Evolutionary conservation across 2,797 vertebrate species (phyloP), one percentile per base, ranked within the genome.

Genomic region (Knipowitschia caucasica): DNA sequence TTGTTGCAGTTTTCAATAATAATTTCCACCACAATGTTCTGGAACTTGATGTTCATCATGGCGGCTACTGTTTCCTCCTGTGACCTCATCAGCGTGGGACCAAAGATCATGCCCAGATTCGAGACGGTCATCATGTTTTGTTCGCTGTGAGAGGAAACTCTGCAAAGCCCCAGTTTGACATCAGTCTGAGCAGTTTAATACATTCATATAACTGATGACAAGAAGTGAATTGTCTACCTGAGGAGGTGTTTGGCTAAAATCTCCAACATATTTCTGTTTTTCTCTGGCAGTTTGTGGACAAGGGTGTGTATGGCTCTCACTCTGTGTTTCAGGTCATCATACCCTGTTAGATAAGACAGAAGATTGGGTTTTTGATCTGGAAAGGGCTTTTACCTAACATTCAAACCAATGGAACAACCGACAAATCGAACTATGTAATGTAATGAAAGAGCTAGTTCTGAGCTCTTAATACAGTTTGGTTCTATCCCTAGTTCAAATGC

Each of bases 31-130:
- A 99, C 95, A 40, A 99, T 97, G 75, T 99, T 99, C 86, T 99
- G 97, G 87, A 99, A 99, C 77, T 99, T 99, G 78, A 99, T 99
- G 83, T 99, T 98, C 95, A 99, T 98, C 96, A 99, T 98, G 64
- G 97, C 97, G 1, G 97, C 97, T 74, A 99, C 96, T 0, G 97
- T 99, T 86, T 99, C 96, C 49, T 99, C 96, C 77, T 98, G 96
- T 0, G 96, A 95, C 81, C 96, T 92, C 96, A 99, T 97, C 53
- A 99, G 69, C 0, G 96, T 99, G 26, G 97, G 97, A 44, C 96
- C 97, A 40, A 99, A 99, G 73, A 98, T 98, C 85, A 98, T 96
- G 7, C 94, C 97, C 50, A 99, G 92, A 87, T 99, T 99, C 59
- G 97, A 98, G 53, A 99, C 85, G 0, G 95, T 99, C 97, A 99